Evolutionary conservation across 2,888 invertebrate species (phyloP).

Genomic region (Didymodactylos carnosus): DNA sequence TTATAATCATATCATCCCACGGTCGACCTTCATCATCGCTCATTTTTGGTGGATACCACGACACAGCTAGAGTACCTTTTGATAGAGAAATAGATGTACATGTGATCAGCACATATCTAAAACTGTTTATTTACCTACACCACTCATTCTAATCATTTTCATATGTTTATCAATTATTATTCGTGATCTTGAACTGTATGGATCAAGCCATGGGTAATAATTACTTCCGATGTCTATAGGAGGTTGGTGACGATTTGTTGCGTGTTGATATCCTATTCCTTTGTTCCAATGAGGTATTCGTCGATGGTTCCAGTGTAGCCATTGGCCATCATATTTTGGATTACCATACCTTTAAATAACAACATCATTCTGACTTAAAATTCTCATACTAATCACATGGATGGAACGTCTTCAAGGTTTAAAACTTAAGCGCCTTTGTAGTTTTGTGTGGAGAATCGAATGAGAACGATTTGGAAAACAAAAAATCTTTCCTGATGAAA

Average conservation of each 20-base stretch:
- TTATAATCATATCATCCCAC: slow-evolving; percentile 24
- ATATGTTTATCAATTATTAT: slow-evolving; percentile 42
- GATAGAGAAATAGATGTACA: slow-evolving; percentile 9
- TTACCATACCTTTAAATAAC: slow-evolving; percentile 22
- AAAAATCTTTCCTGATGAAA: too few species aligned
- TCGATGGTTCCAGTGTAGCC: slow-evolving; percentile 34
- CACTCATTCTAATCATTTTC: slow-evolving; percentile 42
- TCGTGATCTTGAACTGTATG: slow-evolving; percentile 40
- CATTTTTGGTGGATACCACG: slow-evolving; percentile 39
- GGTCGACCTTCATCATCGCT: slow-evolving; percentile 26
- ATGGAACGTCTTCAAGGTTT: too few species aligned
- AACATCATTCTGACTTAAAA: too few species aligned
- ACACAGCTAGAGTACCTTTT: slow-evolving; percentile 43
- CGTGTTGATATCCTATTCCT: slow-evolving; percentile 34
- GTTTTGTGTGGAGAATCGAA: too few species aligned
- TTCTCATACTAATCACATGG: too few species aligned
- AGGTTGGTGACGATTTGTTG: slow-evolving; percentile 38
- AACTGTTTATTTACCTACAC: slow-evolving; percentile 35
- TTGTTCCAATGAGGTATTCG: slow-evolving; percentile 26
- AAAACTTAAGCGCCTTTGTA: too few species aligned
- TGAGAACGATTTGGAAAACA: too few species aligned
- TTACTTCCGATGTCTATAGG: slow-evolving; percentile 41
- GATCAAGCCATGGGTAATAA: slow-evolving; percentile 40
- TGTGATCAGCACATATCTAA: background rate
- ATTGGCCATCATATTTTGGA: slow-evolving; percentile 24